Evolutionary conservation across 1,140 invertebrate species (phyloP), one percentile per base, ranked within the genome.

Genomic region (Cotesia vestalis): DNA sequence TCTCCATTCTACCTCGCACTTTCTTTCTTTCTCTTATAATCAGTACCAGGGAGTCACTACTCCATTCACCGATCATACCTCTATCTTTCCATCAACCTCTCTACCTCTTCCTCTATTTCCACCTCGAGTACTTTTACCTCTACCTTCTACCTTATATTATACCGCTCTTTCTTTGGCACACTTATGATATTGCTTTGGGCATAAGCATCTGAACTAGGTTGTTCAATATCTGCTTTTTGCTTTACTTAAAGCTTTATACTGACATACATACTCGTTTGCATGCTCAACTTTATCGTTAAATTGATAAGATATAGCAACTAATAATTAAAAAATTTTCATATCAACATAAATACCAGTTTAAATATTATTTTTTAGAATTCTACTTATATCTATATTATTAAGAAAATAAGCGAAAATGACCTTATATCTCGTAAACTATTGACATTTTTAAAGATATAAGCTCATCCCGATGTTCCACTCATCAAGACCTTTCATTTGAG

Each of bases 101-200:
- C 60, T 40, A 17, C 20, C 27, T 55, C 38, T 27, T 63, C n/a
- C 17, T 27, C 14, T n/a, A 3, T n/a, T 6, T 27, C 12, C 35
- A 52, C 6, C 8, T 1, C 53, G 27, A 27, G 27, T 46, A 46
- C 40, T 46, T 46, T 11, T 11, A 46, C 11, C 6, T 46, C 40
- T 11, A 46, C 40, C 40, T 11, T 46, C 40, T 46, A 46, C 40
- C 40, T 46, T 11, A 46, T 46, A 46, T 11, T 8, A 46, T 46
- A 11, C 40, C 40, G 40, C 78, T 82, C 79, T 81, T 84, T 81
- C 81, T 82, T 78, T 79, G 81, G 77, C 81, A 83, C 70, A 83
- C 81, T 82, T 84, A 79, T 76, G 51, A 59, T n/a, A 38, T 38
- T 64, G 46, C 17, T 59, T 51, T 51, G 20, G 63, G 69, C 66